These are phyloP conservation scores for Lasiurus borealis DNA, from an alignment of 2,113 vertebrate genomes.

Conservation along the genomic window DNA sequence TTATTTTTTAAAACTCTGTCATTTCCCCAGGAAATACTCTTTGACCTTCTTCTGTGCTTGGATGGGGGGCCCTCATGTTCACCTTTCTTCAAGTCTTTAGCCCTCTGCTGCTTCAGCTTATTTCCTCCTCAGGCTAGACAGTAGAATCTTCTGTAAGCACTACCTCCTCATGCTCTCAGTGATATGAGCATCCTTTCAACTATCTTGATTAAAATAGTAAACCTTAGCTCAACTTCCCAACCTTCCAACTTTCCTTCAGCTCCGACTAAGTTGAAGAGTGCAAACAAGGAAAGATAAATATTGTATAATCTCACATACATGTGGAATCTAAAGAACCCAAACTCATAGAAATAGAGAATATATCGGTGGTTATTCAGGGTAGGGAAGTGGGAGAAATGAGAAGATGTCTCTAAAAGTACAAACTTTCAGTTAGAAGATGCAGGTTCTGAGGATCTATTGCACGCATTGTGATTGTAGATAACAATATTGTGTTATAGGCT, in stretches of 20 bases:
- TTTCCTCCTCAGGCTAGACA: not conserved
- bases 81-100: not conserved
- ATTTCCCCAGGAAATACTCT: not conserved
- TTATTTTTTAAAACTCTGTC: not conserved
- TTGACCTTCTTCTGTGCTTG: not conserved
- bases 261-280: not conserved
- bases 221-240: not conserved
- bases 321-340: not conserved
- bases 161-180: not conserved
- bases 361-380: not conserved
- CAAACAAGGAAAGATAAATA: not conserved
- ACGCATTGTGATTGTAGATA: not conserved
- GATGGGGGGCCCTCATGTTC: not conserved
- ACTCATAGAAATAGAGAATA: not conserved
- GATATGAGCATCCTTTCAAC: not conserved
- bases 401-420: not conserved
- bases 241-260: not conserved
- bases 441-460: not conserved
- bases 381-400: not conserved
- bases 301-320: not conserved
- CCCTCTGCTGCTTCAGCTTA: not conserved
- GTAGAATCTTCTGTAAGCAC: not conserved
- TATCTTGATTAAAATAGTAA: not conserved
- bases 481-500: not conserved
- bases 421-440: not conserved